Evolutionary conservation across 2,797 vertebrate species (phyloP).

Genomic region (Galaxias olidus): DNA sequence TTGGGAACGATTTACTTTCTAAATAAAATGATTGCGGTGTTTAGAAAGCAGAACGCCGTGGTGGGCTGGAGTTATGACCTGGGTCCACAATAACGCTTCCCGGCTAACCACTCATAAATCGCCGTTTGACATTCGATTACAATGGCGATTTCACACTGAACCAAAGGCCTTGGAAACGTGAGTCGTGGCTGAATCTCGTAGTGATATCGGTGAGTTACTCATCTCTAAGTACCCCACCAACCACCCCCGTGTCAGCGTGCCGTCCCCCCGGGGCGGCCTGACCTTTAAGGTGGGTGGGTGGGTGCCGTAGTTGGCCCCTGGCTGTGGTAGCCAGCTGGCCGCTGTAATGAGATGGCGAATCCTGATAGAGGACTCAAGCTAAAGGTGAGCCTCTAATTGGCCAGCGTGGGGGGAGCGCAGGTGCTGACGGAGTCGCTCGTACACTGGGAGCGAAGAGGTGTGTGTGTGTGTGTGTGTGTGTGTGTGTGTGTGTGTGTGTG

Average conservation of each 20-base stretch:
- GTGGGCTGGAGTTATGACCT: constrained; percentile 33
- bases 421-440: constrained; percentile 57
- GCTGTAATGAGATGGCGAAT: constrained; percentile 75
- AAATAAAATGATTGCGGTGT: background rate
- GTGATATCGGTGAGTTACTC: background rate
- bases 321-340: constrained; percentile 71
- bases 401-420: constrained; percentile 45
- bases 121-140: constrained; percentile 32
- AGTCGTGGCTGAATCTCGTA: background rate
- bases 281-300: constrained; percentile 66
- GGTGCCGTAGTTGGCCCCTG: constrained; percentile 63
- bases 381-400: constrained; percentile 77
- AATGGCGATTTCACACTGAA: background rate
- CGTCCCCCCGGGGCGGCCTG: constrained; percentile 46
- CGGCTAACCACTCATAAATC: constrained; percentile 48
- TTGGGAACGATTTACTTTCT: constrained; percentile 28
- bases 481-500: background rate
- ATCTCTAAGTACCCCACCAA: background rate
- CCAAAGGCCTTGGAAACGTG: background rate
- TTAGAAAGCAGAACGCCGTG: background rate
- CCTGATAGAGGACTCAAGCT: constrained; percentile 63
- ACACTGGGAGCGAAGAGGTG: constrained; percentile 8
- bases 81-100: constrained; percentile 14
- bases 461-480: constrained; percentile 5
- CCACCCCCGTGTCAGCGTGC: constrained; percentile 10